Conservation (phyloP, 2,797 vertebrate species). For the Salmo trutta region DNA sequence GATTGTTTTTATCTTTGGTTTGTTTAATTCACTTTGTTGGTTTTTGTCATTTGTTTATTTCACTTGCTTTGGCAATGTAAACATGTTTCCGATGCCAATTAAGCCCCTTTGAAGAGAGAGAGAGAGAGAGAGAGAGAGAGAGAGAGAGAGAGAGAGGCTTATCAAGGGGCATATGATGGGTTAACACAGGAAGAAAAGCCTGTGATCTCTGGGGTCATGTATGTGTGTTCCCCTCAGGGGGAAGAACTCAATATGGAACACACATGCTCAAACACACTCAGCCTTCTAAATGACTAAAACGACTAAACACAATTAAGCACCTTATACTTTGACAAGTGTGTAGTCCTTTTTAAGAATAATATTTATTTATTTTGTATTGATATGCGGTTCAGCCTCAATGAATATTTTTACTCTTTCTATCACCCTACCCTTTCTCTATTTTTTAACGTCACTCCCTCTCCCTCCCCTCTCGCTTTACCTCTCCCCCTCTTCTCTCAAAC, state of each 20-base stretch:
- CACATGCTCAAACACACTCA: background rate
- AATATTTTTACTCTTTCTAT: background rate
- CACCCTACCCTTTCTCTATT: no score
- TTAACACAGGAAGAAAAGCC: slow-evolving; percentile 56
- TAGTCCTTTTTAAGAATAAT: background rate
- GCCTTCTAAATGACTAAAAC: background rate
- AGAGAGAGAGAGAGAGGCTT: background rate
- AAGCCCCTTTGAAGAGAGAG: no score
- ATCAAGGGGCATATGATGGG: slow-evolving; percentile 14
- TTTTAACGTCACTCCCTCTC: slow-evolving; percentile 8
- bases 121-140: no score
- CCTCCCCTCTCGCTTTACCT: slow-evolving; percentile 8
- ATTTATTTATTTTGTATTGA: no score
- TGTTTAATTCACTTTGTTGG: no score
- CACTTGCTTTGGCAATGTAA: no score
- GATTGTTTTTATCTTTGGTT: no score
- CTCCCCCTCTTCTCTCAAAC: background rate
- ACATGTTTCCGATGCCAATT: no score
- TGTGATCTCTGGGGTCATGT: slow-evolving; percentile 55
- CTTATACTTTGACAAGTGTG: background rate
- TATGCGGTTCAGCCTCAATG: background rate
- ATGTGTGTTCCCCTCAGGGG: slow-evolving; percentile 41
- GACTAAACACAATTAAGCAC: background rate
- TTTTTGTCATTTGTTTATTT: no score
- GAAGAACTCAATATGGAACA: slow-evolving; percentile 51